A percentile compares a stretch with the other conserved stretches of the same genome.
Conservation (phyloP, 2,113 vertebrate species). For the Agapornis roseicollis region DNA sequence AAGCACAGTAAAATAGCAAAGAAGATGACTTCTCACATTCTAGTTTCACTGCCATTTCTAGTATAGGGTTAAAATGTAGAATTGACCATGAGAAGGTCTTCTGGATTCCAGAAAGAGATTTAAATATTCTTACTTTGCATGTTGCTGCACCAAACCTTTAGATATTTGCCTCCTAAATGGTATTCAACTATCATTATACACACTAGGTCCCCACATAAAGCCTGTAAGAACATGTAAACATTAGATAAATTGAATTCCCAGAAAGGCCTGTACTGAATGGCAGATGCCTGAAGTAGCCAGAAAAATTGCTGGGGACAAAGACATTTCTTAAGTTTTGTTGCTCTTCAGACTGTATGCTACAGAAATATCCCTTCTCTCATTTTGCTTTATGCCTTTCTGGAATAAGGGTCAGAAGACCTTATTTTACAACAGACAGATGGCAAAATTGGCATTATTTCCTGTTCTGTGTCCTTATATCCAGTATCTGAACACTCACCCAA, state of each 20-base stretch:
- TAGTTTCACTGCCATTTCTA: background rate
- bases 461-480: background rate
- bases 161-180: background rate
- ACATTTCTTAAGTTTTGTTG: background rate
- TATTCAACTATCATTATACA: background rate
- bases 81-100: background rate
- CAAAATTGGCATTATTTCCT: slow-evolving; percentile 10
- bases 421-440: background rate
- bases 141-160: background rate
- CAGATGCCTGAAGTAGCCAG: background rate
- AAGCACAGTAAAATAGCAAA: background rate
- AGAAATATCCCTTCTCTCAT: background rate
- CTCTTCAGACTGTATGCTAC: background rate
- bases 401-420: background rate
- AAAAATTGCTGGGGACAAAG: background rate
- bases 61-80: background rate
- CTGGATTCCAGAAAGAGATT: background rate
- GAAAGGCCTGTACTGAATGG: background rate
- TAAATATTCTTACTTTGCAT: background rate
- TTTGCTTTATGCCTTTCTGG: background rate
- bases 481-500: background rate
- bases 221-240: background rate
- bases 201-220: background rate
- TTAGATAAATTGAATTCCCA: background rate
- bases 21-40: background rate